Evolutionary conservation across 1,140 invertebrate species (phyloP).

Genomic region (Temnothorax nylanderi): DNA sequence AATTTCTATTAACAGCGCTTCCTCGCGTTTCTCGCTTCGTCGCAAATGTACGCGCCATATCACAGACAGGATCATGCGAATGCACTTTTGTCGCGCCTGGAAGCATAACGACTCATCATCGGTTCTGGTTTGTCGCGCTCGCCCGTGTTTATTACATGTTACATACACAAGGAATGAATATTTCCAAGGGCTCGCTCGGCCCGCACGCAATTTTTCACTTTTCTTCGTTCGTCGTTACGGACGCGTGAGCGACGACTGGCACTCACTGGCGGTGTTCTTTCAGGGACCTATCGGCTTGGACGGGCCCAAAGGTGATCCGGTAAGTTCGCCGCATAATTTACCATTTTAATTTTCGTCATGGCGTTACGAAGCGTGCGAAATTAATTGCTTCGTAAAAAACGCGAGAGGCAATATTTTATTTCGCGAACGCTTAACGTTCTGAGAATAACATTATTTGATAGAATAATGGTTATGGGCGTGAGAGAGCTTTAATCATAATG

Average conservation of each 20-base stretch:
- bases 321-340: conserved; percentile 86
- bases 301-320: conserved; percentile 96
- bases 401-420: conserved; percentile 27
- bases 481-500: conserved; percentile 17
- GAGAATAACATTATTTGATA: conserved; percentile 30
- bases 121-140: conserved; percentile 59
- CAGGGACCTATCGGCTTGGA: conserved; percentile 97
- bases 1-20: conserved; percentile 40
- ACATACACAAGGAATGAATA: conserved; percentile 66
- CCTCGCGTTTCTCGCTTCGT: not conserved
- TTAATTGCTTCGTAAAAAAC: conserved; percentile 43
- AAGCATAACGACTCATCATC: conserved; percentile 72
- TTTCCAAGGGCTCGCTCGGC: conserved; percentile 57
- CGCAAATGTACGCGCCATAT: not conserved
- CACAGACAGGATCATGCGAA: conserved; percentile 35
- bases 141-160: conserved; percentile 51
- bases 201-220: conserved; percentile 70
- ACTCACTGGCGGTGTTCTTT: conserved; percentile 78
- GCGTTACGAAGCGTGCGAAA: conserved; percentile 21
- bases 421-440: not conserved
- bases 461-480: conserved; percentile 38
- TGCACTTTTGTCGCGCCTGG: conserved; percentile 74
- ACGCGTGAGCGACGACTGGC: conserved; percentile 19
- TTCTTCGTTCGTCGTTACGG: conserved; percentile 33
- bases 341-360: conserved; percentile 42